phyloP scores from a whole-genome alignment of 1,140 invertebrate genomes.

The Branchinecta lindahli region DNA sequence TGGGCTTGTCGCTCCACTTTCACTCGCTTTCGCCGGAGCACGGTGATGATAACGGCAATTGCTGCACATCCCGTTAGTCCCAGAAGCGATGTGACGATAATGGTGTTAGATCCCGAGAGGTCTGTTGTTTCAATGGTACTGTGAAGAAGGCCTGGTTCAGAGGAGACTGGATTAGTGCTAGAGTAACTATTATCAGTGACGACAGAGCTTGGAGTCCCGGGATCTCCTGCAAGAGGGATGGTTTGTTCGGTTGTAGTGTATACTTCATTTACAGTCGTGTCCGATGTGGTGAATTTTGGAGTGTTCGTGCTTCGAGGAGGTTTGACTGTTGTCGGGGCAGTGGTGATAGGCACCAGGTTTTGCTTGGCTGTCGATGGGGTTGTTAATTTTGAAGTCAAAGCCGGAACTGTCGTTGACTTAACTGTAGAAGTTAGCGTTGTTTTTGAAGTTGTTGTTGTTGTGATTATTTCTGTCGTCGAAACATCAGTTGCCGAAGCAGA shows the following conservation, averaged over 20 bases:
- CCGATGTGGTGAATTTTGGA: neutral
- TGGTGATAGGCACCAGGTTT: neutral
- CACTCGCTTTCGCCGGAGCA: neutral
- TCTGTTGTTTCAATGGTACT: neutral
- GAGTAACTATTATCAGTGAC: neutral
- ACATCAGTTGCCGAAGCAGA: neutral
- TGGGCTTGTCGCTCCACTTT: constrained; percentile 18
- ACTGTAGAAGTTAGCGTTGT: neutral
- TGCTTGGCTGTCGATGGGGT: neutral
- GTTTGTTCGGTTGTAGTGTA: neutral
- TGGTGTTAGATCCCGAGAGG: neutral
- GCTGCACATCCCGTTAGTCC: neutral
- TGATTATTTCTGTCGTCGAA: neutral
- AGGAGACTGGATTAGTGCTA: neutral
- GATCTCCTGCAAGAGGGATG: neutral
- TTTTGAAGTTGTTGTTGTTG: neutral
- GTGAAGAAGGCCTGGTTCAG: neutral
- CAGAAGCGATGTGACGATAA: constrained; percentile 6
- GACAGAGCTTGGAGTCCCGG: constrained; percentile 3
- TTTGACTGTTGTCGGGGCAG: neutral
- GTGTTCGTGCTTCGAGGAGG: neutral
- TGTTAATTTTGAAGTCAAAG: neutral
- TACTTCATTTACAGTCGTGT: neutral
- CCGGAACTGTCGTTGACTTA: neutral
- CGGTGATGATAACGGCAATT: constrained; percentile 8